phyloP scores from a whole-genome alignment of 1,140 invertebrate species.

The Argopecten irradians region DNA sequence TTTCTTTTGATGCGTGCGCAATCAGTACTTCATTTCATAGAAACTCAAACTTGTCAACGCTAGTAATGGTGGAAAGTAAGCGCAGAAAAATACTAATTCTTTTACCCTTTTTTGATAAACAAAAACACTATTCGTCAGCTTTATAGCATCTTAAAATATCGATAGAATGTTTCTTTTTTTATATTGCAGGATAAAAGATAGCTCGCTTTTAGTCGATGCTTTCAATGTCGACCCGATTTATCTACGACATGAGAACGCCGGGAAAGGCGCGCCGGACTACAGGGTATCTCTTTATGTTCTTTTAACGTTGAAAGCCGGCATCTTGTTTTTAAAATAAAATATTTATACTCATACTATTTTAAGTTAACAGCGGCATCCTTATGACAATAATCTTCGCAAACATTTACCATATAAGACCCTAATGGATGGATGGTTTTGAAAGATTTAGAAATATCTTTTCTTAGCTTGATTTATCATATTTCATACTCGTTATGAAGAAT shows the following conservation, averaged over 20 bases:
- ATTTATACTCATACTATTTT: not conserved
- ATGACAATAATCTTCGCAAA: not conserved
- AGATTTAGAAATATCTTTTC: too few species aligned
- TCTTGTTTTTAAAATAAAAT: not conserved
- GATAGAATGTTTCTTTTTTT: not conserved
- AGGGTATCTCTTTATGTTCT: constrained; percentile 73
- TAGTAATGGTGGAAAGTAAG: not conserved
- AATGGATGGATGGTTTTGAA: too few species aligned
- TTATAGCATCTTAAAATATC: not conserved
- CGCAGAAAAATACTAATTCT: not conserved
- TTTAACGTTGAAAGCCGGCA: not conserved
- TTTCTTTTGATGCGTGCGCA: too few species aligned
- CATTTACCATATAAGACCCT: not conserved
- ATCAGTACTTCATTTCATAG: too few species aligned
- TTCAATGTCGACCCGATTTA: constrained; percentile 90
- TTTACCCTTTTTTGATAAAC: not conserved
- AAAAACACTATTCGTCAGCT: not conserved
- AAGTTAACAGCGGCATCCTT: not conserved
- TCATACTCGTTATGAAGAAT: too few species aligned
- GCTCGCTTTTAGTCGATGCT: constrained; percentile 80
- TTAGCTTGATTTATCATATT: too few species aligned
- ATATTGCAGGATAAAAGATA: constrained; percentile 79
- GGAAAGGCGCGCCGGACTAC: constrained; percentile 77
- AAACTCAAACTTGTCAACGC: not conserved
- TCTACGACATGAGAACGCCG: constrained; percentile 71